A percentile compares a stretch with the other conserved stretches of the same genome.
phyloP scores from a whole-genome alignment of 2,797 vertebrate genomes.

The Acipenser oxyrinchus region DNA sequence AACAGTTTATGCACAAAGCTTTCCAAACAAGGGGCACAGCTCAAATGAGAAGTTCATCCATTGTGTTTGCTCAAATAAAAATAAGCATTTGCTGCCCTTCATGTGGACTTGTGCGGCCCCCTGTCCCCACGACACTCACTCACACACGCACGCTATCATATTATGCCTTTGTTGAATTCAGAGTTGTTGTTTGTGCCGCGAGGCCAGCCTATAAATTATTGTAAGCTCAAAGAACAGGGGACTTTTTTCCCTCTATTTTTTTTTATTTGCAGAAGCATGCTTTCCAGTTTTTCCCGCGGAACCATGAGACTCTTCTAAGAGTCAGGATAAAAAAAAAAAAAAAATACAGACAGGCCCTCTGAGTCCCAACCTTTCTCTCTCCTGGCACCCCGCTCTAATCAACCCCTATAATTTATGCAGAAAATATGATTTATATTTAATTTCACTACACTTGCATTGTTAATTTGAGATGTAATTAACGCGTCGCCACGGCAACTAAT shows the following conservation, averaged over 20 bases:
- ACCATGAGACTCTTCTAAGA: slow-evolving; percentile 51
- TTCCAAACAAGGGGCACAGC: slow-evolving; percentile 4
- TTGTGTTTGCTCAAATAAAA: background rate
- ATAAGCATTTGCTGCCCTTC: background rate
- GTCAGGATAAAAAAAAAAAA: slow-evolving; percentile 35
- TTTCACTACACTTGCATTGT: slow-evolving; percentile 99
- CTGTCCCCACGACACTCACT: background rate
- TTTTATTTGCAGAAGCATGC: slow-evolving; percentile 23
- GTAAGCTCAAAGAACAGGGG: slow-evolving; percentile 35
- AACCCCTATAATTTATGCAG: slow-evolving; percentile 99
- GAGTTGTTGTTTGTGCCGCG: background rate
- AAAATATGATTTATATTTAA: slow-evolving; percentile 99
- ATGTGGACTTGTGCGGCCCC: background rate
- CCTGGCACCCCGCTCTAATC: slow-evolving; percentile 99
- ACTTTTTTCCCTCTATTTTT: slow-evolving; percentile 44
- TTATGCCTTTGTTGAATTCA: slow-evolving; percentile 7
- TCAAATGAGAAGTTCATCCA: background rate
- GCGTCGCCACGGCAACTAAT: slow-evolving; percentile 99
- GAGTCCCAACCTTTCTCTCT: slow-evolving; percentile 99
- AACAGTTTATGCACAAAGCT: background rate
- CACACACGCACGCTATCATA: slow-evolving; percentile 8
- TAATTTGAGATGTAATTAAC: slow-evolving; percentile 99
- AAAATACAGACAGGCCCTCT: slow-evolving; percentile 75
- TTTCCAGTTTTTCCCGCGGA: slow-evolving; percentile 38
- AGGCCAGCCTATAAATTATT: slow-evolving; percentile 1